Conservation (phyloP, 2,888 invertebrate genomes). For the Autographa gamma region DNA sequence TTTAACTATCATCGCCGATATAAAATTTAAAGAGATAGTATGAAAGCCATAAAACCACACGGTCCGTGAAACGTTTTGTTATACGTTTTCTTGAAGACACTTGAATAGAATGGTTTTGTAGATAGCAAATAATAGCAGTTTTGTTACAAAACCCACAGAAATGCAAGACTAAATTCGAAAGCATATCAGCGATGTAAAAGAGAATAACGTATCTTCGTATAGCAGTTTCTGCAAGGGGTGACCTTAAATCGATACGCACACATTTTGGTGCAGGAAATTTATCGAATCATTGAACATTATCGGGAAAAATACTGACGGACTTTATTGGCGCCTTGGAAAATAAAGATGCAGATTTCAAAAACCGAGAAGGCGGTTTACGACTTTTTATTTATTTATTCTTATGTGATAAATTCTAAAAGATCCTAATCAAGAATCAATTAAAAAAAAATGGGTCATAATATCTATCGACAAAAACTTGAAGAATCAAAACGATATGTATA, state of each 20-base stretch:
- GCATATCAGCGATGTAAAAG: not conserved
- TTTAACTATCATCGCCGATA: not conserved
- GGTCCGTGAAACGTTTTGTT: not conserved
- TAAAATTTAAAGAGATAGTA: not conserved
- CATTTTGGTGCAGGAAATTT: not conserved
- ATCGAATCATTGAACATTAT: conserved; percentile 4
- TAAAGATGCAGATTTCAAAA: not conserved
- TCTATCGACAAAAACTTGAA: no score
- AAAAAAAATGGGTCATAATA: no score
- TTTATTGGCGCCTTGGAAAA: not conserved
- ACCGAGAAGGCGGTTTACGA: no score
- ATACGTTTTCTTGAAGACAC: not conserved
- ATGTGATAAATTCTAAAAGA: no score
- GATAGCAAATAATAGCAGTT: not conserved
- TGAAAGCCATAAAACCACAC: not conserved
- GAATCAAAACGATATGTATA: no score
- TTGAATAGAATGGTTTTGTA: not conserved
- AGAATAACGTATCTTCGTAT: not conserved
- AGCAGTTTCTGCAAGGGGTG: not conserved
- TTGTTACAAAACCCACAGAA: not conserved
- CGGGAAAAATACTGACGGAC: not conserved
- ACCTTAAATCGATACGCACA: not conserved
- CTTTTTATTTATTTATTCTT: no score
- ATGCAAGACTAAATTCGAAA: not conserved
- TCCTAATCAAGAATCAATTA: no score